A percentile compares a stretch with the other conserved stretches of the same genome.
Conservation (phyloP, 1,140 invertebrate species). For the Orchestia grillus region DNA sequence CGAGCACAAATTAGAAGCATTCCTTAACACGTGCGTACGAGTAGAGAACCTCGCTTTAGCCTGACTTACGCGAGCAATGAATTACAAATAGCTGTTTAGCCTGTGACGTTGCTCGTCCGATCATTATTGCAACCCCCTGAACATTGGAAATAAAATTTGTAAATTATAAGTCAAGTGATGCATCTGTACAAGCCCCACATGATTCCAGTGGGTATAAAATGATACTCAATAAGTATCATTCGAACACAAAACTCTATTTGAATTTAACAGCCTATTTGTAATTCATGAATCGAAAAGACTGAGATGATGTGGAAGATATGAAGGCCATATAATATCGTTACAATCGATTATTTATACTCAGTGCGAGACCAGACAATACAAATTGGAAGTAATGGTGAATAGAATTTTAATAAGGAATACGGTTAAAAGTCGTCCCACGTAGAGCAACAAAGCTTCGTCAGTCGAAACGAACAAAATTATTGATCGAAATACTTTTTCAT, state of each 20-base stretch:
- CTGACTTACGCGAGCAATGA: too few species aligned
- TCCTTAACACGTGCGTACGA: too few species aligned
- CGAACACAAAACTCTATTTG: neutral
- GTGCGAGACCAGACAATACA: neutral
- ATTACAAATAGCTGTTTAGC: too few species aligned
- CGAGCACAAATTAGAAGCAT: too few species aligned
- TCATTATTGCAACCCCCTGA: too few species aligned
- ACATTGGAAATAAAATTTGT: too few species aligned
- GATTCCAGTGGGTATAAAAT: neutral
- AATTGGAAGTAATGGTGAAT: neutral
- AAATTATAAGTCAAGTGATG: too few species aligned
- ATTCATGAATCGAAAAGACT: neutral
- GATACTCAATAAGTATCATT: neutral
- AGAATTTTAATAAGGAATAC: neutral
- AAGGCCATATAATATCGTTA: neutral
- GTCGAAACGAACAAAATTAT: neutral
- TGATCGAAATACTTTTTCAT: neutral
- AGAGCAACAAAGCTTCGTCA: neutral
- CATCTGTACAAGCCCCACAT: too few species aligned
- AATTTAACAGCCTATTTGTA: neutral
- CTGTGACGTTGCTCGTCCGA: too few species aligned
- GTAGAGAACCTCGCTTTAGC: too few species aligned
- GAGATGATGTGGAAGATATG: neutral
- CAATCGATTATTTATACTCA: neutral
- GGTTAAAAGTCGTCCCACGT: neutral